Base-by-base conservation (phyloP, 1,140 invertebrate species). In the Goniozus legneri region DNA sequence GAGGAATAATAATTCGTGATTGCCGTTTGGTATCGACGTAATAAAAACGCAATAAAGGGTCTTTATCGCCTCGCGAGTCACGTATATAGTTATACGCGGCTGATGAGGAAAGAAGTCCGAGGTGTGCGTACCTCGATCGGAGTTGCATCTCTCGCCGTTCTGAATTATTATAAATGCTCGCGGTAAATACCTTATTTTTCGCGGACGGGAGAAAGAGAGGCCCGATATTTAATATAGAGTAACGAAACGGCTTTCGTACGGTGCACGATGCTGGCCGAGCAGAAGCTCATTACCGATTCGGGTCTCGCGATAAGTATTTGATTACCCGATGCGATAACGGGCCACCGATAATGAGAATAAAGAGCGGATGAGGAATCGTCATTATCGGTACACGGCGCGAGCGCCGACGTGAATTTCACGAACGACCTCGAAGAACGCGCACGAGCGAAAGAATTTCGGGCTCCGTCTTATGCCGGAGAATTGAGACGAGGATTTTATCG, bases 61-160 rank as follows among this genome's bases (percentile, higher is more conserved):
- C 36, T 38, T 38, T 38, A 38, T 38, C 15, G 19, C 36, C 36
- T 3, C 12, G 19, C 36, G 36, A 38, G 36, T 21, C 13, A 20
- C 18, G 10, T 38, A 27, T 27, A 27, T 21, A 38, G 8, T n/a
- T 21, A 14, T 12, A 38, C 10, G 19, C 13, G 10, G 36, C 36
- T 12, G 3, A 38, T 18, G 7, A 2, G 31, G 13, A 10, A 21
- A 14, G 4, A 32, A n/a, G 10, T n/a, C n/a, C n/a, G n/a, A n/a
- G n/a, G n/a, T n/a, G n/a, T n/a, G n/a, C n/a, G n/a, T n/a, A n/a
- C n/a, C n/a, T n/a, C n/a, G n/a, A n/a, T n/a, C n/a, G n/a, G n/a
- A n/a, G n/a, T n/a, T n/a, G n/a, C n/a, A n/a, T n/a, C 50, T 58
- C 57, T 58, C 53, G 55, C 58, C 57, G 40, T 46, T 20, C 43